Evolutionary conservation across 2,797 vertebrate species (phyloP).

Genomic region (Anomalospiza imberbis): DNA sequence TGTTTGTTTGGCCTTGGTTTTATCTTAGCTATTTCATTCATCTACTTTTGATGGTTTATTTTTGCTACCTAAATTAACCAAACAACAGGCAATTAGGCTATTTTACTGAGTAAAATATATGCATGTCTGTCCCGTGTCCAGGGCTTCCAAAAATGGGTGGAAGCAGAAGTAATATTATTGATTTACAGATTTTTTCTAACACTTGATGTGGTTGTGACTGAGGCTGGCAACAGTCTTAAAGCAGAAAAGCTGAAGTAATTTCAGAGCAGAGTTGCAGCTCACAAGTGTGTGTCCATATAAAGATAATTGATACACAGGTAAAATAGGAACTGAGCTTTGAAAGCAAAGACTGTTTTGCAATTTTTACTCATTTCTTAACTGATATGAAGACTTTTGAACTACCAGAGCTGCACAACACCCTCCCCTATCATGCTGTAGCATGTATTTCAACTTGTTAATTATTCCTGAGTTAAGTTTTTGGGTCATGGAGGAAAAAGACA

Average conservation of each 20-base stretch:
- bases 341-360: neutral
- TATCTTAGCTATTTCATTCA: conserved; percentile 25
- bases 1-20: conserved; percentile 47
- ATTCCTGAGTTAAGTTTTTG: neutral
- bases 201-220: neutral
- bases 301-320: neutral
- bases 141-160: neutral
- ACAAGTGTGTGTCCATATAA: neutral
- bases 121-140: neutral
- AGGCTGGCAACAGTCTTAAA: neutral
- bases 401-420: neutral
- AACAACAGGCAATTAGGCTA: conserved; percentile 11
- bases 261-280: neutral
- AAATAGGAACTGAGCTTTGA: neutral
- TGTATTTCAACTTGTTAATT: neutral
- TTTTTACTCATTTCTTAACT: neutral
- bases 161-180: neutral
- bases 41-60: conserved; percentile 40
- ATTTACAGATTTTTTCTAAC: neutral
- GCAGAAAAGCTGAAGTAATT: neutral
- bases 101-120: neutral
- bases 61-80: conserved; percentile 23
- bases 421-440: neutral
- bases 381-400: neutral
- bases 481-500: neutral